Conservation (phyloP, 2,113 vertebrate species). For the Hemiprocne comata region DNA sequence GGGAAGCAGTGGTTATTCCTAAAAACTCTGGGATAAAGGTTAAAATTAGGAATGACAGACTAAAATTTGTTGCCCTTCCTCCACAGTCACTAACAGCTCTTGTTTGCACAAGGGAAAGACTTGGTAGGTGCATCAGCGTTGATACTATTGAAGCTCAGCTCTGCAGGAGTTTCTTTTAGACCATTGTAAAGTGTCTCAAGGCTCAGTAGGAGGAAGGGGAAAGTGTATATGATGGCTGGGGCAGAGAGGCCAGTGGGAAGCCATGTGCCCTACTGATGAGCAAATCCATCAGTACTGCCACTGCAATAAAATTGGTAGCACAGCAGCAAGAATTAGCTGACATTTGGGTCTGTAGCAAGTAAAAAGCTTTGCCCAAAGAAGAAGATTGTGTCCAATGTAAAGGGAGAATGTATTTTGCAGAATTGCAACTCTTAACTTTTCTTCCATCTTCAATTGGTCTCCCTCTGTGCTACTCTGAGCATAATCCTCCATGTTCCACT, state of each 20-base stretch:
- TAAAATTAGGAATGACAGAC: not conserved
- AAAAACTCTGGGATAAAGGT: not conserved
- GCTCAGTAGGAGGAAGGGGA: not conserved
- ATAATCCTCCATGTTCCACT: not conserved
- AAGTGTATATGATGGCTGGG: not conserved
- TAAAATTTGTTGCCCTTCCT: not conserved
- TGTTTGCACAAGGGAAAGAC: not conserved
- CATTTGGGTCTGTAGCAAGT: not conserved
- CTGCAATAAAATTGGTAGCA: not conserved
- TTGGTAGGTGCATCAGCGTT: rapidly evolving
- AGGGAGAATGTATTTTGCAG: not conserved
- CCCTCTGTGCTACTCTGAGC: not conserved
- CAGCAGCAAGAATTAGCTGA: not conserved
- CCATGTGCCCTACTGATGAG: not conserved
- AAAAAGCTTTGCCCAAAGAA: not conserved
- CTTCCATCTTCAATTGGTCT: not conserved
- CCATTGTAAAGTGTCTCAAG: not conserved
- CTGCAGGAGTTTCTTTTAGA: not conserved
- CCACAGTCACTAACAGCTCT: not conserved
- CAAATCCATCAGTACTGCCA: not conserved
- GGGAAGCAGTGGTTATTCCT: not conserved
- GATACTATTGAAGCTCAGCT: not conserved
- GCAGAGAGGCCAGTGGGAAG: not conserved
- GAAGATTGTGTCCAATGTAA: not conserved
- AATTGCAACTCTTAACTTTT: slow-evolving; percentile 27